Evolutionary conservation across 2,113 vertebrate genomes (phyloP), one percentile per base, ranked within the genome.

Genomic region (Nesogale talazaci): DNA sequence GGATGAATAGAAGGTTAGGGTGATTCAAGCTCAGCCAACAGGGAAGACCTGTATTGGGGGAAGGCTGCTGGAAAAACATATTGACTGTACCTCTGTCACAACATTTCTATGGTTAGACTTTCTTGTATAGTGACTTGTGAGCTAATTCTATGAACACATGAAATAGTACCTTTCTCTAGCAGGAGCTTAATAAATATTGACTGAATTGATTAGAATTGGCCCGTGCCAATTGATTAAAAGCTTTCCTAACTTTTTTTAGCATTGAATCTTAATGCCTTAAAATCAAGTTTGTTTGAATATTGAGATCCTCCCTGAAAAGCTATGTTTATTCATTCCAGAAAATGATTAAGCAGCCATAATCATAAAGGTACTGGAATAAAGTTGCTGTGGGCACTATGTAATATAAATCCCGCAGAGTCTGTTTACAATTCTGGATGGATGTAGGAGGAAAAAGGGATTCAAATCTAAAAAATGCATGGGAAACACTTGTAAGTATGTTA

Each of bases 301-400:
- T 16, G 16, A 81, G 56, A 95, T 61, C 27, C 56, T 94, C 72
- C 77, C 52, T 70, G 42, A 88, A 94, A 93, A 94, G 52, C 59
- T 89, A 67, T 93, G 86, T 95, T 95, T 94, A 90, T 94, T 96
- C 83, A 93, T 95, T 92, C 77, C 94, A 91, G 89, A 97, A 95
- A 94, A 89, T 95, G 91, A 96, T 95, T 95, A 94, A 96, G 94
- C 42, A 61, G 27, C 42, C 83, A 94, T 93, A 92, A 92, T 94
- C 83, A 77, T 92, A 83, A 94, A 97, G 94, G 81, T 92, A 93
- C 81, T 77, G 14, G 96, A 95, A 92, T 94, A 90, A 95, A 93
- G 86, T 90, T 90, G 76, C 90, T 93, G 83, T 84, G 92, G 80
- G 72, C 90, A 82, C 88, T 95, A 52, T 94, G 83, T 86, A 93